Evolutionary conservation across 2,797 vertebrate genomes (phyloP), one percentile per base, ranked within the genome.

Genomic region (Eurystomus glaucurus): DNA sequence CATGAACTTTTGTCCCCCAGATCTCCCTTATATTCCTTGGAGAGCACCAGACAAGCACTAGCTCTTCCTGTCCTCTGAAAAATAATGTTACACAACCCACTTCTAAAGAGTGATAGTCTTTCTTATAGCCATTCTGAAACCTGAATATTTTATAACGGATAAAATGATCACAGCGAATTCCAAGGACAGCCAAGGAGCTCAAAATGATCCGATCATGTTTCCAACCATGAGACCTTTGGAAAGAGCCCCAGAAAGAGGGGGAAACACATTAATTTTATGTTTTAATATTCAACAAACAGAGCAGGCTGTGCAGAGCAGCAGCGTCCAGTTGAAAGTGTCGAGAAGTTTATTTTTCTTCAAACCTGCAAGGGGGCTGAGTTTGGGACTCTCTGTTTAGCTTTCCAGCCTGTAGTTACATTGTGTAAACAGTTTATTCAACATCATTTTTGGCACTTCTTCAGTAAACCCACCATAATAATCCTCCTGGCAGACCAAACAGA

Each of bases 261-360:
- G 96, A 96, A 94, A 88, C 15, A 88, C 97, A 98, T 98, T 97
- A 96, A 97, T 98, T 98, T 98, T 95, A 60, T 93, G 92, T 96
- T 98, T 97, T 98, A 97, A 97, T 97, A 96, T 97, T 98, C 96
- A 98, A 98, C 98, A 98, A 98, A 98, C 96, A 98, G 88, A 98
- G 65, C 88, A 93, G 97, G 85, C 97, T 98, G 96, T 94, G 96
- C 97, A 93, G 95, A 94, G 96, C 93, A 50, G 97, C 97, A 96
- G 97, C 94, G 70, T 98, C 98, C 96, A 97, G 96, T 98, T 96
- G 97, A 98, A 98, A 98, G 98, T 98, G 98, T 98, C 96, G 91
- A 97, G 98, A 98, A 98, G 98, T 98, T 98, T 98, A 98, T 99
- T 99, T 99, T 98, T 98, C 95, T 98, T 99, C 97, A 98, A 98